Evolutionary conservation across 2,113 vertebrate genomes (phyloP).

Genomic region (Phrynocephalus versicolor): DNA sequence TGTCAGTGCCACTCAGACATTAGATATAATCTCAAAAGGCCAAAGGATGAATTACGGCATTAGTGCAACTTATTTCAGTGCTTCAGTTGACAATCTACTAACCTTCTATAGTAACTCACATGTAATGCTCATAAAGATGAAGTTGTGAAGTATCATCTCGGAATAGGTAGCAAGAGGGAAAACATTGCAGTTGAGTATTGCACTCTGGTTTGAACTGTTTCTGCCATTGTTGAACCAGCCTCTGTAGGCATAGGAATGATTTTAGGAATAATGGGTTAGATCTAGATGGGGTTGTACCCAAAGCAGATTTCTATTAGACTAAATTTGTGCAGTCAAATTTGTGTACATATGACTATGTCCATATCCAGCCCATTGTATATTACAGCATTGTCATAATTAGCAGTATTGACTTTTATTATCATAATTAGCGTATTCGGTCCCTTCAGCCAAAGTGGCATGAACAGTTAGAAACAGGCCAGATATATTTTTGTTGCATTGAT

Average conservation of each 20-base stretch:
- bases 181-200: neutral
- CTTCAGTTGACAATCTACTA: conserved; percentile 5
- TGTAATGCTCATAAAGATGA: neutral
- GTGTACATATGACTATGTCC: no score
- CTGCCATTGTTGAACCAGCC: neutral
- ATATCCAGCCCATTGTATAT: no score
- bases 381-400: no score
- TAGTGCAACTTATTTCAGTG: conserved; percentile 2
- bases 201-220: neutral
- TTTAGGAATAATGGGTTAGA: neutral
- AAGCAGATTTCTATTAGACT: no score
- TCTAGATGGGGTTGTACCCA: neutral
- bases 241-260: neutral
- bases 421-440: no score
- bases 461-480: no score
- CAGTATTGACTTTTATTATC: no score
- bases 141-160: neutral
- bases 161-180: neutral
- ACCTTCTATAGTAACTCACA: neutral
- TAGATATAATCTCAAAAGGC: conserved; percentile 28
- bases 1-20: conserved; percentile 16
- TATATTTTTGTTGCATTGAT: no score
- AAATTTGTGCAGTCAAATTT: no score
- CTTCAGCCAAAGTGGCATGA: no score
- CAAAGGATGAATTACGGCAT: neutral